These are phyloP conservation scores for Lasius platythorax DNA, from an alignment of 2,888 invertebrate genomes.

Conservation along the genomic window DNA sequence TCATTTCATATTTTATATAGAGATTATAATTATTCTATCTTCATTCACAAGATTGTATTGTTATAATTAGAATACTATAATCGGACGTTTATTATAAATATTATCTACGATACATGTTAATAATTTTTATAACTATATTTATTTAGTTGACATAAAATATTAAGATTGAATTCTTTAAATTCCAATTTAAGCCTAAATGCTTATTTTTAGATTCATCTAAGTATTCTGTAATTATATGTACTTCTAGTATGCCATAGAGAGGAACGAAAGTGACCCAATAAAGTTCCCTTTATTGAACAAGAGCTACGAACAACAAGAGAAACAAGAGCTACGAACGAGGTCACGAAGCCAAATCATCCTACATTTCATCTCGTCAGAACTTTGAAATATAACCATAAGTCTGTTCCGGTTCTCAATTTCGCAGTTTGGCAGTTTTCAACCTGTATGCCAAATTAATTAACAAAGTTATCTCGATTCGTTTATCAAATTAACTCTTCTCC, in stretches of 20 bases:
- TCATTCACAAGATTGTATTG: not conserved
- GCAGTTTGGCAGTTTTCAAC: not conserved
- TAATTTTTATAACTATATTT: not conserved
- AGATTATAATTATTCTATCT: not conserved
- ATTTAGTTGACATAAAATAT: not conserved
- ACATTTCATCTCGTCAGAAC: conserved; percentile 32
- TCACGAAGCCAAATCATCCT: not conserved
- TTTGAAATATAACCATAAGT: conserved; percentile 33
- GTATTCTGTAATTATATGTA: not conserved
- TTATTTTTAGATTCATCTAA: conserved; percentile 5
- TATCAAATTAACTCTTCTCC: not conserved
- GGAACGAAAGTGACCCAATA: not conserved
- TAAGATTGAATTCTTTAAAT: not conserved
- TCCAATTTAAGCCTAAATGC: not conserved
- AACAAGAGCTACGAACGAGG: not conserved
- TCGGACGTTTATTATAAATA: not conserved
- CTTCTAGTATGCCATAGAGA: not conserved
- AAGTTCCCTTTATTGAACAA: conserved; percentile 1
- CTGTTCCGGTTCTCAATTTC: conserved; percentile 22
- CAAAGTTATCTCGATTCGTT: conserved; percentile 20
- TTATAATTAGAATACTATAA: not conserved
- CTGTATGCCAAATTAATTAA: conserved; percentile 19
- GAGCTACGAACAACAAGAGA: not conserved
- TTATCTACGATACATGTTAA: not conserved
- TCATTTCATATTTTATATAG: not conserved